Conservation (phyloP, 2,888 invertebrate species). For the Ctenicera cuprea region DNA sequence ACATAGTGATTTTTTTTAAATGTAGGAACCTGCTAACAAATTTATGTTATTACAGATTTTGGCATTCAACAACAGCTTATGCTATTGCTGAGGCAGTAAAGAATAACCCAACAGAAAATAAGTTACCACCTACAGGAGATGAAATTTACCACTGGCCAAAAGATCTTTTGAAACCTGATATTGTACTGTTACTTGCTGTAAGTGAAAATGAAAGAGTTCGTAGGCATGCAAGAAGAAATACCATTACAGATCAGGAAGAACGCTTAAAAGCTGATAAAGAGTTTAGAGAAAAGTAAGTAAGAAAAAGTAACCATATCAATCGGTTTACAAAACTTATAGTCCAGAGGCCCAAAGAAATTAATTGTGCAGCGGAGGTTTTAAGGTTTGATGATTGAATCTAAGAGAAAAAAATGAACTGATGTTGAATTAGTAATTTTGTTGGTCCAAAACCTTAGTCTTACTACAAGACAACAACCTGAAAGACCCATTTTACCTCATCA, state of each 20-base stretch:
- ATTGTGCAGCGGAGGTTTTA: no score
- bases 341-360: no score
- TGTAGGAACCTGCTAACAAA: no score
- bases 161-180: conserved; percentile 72
- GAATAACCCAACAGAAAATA: conserved; percentile 57
- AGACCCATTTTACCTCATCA: no score
- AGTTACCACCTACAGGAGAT: conserved; percentile 64
- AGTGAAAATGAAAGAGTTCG: conserved; percentile 68
- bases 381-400: no score
- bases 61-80: conserved; percentile 73
- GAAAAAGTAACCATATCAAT: no score
- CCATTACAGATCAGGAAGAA: conserved; percentile 65
- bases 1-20: no score
- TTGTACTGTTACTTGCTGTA: conserved; percentile 70
- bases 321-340: no score
- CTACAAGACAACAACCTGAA: no score
- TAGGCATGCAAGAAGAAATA: conserved; percentile 65
- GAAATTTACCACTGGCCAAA: conserved; percentile 70
- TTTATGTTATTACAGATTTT: conserved; percentile 70
- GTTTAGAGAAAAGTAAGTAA: conserved; percentile 67
- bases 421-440: no score
- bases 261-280: conserved; percentile 60
- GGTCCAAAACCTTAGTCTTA: no score
- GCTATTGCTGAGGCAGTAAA: conserved; percentile 68
- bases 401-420: no score